Evolutionary conservation across 2,113 vertebrate species (phyloP), one percentile per base, ranked within the genome.

Genomic region (Hucho hucho): DNA sequence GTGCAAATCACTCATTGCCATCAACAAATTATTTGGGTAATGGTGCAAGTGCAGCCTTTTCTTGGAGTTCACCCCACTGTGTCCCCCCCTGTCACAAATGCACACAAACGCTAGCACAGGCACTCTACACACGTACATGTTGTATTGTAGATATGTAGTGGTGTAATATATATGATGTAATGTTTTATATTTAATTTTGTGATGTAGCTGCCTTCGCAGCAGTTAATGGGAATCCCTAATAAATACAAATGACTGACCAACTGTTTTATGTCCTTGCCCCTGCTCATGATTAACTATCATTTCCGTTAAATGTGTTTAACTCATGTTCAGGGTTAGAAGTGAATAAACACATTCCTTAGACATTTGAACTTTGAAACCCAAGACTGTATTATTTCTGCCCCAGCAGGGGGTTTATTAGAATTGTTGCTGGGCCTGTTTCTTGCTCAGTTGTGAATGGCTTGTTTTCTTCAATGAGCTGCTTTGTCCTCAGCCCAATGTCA

Each of bases 281-380:
- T 28, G 64, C 68, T 70, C n/a, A 47, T 69, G 43, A 22, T 70
- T 53, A n/a, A 70, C 22, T 37, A 16, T 4, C 1, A 37, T n/a
- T 43, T 37, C 32, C 9, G 3, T n/a, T 32, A 13, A 22, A 68
- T 49, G 20, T 70, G 68, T 70, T 25, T 24, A 47, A 13, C 68
- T 47, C n/a, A 11, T 70, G 43, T 26, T 65, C 53, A 20, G 18
- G 6, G 53, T 56, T 56, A 56, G 64, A 43, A 65, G 64, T 22
- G 49, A n/a, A 26, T 28, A 72, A 59, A n/a, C 70, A 59, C 70
- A 72, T 72, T 72, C 70, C 26, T 72, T 20, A 72, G 26, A 72
- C 59, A 14, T 72, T 59, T 59, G 3, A 22, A 18, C 7, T 26
- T 11, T 24, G 43, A 47, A 47, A 46, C 67, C 66, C 20, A 11